These are phyloP conservation scores for Melanotaenia parkinsoni DNA, from an alignment of 2,797 vertebrate species.

Conservation along the genomic window DNA sequence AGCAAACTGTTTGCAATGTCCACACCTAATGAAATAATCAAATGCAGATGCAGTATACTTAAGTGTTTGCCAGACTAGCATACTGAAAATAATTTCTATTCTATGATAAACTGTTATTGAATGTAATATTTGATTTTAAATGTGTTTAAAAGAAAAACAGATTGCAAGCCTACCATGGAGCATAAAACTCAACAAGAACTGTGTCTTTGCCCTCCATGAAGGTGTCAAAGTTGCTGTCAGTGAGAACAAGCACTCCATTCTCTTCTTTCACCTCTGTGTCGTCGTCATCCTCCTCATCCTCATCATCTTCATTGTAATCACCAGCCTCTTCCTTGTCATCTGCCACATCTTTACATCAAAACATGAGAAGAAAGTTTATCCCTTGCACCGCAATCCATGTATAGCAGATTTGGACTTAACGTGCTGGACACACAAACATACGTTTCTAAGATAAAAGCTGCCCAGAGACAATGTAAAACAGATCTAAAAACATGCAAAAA, in stretches of 20 bases:
- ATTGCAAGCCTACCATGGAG: slow-evolving; percentile 88
- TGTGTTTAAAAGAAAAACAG: neutral
- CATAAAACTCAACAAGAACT: slow-evolving; percentile 95
- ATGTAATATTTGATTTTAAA: neutral
- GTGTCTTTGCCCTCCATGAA: slow-evolving; percentile 94
- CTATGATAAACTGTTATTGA: neutral
- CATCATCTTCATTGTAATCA: slow-evolving; percentile 74
- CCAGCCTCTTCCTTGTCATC: slow-evolving; percentile 74
- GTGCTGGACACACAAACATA: neutral
- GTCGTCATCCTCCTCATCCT: slow-evolving; percentile 80
- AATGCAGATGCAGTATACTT: fast-evolving
- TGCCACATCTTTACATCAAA: slow-evolving; percentile 46
- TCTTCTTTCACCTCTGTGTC: slow-evolving; percentile 92
- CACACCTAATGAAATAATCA: slow-evolving; percentile 85
- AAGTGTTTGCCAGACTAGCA: neutral
- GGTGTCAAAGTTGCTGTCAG: slow-evolving; percentile 89
- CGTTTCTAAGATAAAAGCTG: neutral
- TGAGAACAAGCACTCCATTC: slow-evolving; percentile 91
- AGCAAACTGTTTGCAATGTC: slow-evolving; percentile 96
- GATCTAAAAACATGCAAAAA: neutral
- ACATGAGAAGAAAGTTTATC: neutral
- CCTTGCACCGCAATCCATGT: neutral
- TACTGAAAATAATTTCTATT: neutral
- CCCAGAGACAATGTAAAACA: neutral
- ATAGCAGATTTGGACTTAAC: neutral